Evolutionary conservation across 2,888 invertebrate species (phyloP).

Genomic region (Pegoplata infirma): DNA sequence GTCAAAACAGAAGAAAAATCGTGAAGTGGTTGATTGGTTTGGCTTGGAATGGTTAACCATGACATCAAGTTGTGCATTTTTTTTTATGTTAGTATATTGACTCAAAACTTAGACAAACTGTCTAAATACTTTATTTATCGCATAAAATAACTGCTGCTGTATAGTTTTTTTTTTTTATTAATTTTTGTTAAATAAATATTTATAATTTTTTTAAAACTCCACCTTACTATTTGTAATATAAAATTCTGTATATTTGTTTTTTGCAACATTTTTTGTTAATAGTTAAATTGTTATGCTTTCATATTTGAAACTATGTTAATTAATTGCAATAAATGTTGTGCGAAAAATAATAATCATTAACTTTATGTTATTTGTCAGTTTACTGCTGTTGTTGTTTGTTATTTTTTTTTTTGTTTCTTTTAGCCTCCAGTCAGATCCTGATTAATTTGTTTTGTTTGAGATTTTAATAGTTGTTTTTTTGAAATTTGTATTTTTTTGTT

Average conservation of each 20-base stretch:
- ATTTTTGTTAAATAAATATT: conserved; percentile 12
- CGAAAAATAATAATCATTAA: conserved; percentile 40
- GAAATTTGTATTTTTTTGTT: conserved; percentile 3
- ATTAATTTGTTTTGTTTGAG: conserved; percentile 45
- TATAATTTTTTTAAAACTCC: conserved; percentile 25
- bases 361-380: conserved; percentile 35
- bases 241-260: background rate
- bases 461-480: conserved; percentile 26
- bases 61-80: conserved; percentile 46
- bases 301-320: conserved; percentile 38
- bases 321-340: conserved; percentile 49
- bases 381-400: conserved; percentile 8
- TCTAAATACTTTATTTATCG: conserved; percentile 46
- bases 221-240: conserved; percentile 12
- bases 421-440: conserved; percentile 56
- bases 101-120: conserved; percentile 32
- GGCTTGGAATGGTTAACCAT: conserved; percentile 35
- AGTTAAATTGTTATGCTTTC: conserved; percentile 26
- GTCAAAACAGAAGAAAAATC: conserved; percentile 20
- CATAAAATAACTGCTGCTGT: conserved; percentile 13
- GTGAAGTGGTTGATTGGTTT: conserved; percentile 35
- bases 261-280: background rate
- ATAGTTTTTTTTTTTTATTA: no score
- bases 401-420: conserved; percentile 3
- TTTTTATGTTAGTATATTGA: conserved; percentile 12